Percentiles rank a stretch among this genome's conserved stretches.
These are phyloP conservation scores for Callyntrura guangdongensis DNA, from an alignment of 2,888 invertebrate genomes.

Conservation along the genomic window DNA sequence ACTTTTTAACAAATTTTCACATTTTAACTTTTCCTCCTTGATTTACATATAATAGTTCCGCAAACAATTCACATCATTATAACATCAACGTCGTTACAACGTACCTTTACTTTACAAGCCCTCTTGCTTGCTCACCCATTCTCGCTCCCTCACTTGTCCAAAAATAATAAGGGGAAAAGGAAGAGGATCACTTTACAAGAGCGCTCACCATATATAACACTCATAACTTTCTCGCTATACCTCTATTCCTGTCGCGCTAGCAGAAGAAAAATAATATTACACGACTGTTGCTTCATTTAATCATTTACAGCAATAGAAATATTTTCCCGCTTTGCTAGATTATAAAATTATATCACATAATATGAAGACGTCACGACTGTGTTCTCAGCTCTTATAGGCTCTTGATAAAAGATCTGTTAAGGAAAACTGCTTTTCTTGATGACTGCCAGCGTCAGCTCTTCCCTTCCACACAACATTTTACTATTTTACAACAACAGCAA, in stretches of 20 bases:
- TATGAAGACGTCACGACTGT: not conserved
- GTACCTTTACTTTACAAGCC: not conserved
- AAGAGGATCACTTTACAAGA: conserved; percentile 16
- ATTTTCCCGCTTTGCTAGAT: conserved; percentile 4
- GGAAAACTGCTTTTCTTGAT: conserved; percentile 23
- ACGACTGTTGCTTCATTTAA: conserved; percentile 55
- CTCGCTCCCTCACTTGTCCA: not conserved
- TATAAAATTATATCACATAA: not conserved
- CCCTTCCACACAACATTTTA: not conserved
- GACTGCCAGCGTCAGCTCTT: conserved; percentile 6
- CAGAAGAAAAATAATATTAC: not conserved
- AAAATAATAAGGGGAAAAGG: not conserved
- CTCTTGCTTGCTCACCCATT: not conserved
- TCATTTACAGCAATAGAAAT: not conserved
- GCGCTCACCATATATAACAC: not conserved
- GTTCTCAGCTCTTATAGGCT: not conserved
- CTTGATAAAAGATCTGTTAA: conserved; percentile 5
- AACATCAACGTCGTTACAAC: conserved; percentile 10
- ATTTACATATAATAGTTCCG: conserved; percentile 62
- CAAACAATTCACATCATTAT: conserved; percentile 58
- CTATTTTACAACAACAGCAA: conserved; percentile 9
- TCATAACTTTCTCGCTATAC: not conserved
- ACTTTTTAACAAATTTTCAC: conserved; percentile 67
- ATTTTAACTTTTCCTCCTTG: conserved; percentile 63
- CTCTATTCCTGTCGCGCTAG: not conserved